Evolutionary conservation across 2,888 invertebrate genomes (phyloP).

Genomic region (Platycheirus rosarum): DNA sequence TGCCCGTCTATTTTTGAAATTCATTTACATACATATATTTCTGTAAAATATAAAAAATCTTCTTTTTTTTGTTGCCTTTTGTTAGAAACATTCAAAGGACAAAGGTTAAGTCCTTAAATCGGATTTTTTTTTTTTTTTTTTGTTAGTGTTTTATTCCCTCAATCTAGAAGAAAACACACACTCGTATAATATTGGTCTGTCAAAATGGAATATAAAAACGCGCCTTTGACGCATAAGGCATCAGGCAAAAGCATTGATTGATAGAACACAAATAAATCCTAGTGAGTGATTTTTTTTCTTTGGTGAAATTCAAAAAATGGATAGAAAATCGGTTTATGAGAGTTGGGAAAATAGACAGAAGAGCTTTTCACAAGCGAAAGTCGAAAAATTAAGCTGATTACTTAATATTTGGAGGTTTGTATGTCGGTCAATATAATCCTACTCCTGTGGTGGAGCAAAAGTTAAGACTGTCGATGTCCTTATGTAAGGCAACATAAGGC

Average conservation of each 20-base stretch:
- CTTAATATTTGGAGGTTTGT: neutral
- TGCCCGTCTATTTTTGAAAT: conserved; percentile 2
- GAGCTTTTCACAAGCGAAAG: conserved; percentile 40
- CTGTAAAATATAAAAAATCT: conserved; percentile 40
- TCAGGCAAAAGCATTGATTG: neutral
- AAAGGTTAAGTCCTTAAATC: conserved; percentile 61
- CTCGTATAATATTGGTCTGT: conserved; percentile 24
- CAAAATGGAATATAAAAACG: conserved; percentile 55
- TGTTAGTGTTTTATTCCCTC: neutral
- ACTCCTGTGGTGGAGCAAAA: too few relatives aligned
- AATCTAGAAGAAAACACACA: conserved; percentile 3
- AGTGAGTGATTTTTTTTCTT: neutral
- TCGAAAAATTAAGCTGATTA: conserved; percentile 59
- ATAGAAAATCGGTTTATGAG: conserved; percentile 19
- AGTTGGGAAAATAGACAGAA: conserved; percentile 17
- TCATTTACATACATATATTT: neutral
- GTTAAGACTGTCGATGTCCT: too few relatives aligned
- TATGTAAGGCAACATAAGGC: too few relatives aligned
- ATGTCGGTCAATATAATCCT: neutral
- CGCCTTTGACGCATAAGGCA: conserved; percentile 1
- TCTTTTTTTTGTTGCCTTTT: conserved; percentile 33
- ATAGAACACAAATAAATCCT: neutral
- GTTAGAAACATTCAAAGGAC: conserved; percentile 42
- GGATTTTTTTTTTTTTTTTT: conserved; percentile 55
- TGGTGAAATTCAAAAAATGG: neutral